These are phyloP conservation scores for Saturnia pavonia DNA, from an alignment of 2,888 invertebrate species.

Conservation along the genomic window DNA sequence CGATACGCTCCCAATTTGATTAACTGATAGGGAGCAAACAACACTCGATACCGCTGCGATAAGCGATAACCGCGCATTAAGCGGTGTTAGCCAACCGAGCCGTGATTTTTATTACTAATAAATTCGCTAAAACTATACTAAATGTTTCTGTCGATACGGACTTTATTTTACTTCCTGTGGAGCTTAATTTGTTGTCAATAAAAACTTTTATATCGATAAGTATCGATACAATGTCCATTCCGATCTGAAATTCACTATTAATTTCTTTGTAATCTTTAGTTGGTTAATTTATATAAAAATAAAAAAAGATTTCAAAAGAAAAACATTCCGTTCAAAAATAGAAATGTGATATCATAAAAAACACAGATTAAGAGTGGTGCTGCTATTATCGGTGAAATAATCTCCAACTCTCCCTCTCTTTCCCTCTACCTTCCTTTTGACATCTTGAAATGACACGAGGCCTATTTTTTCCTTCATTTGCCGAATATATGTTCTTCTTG, in stretches of 20 bases:
- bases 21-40: slow-evolving; percentile 72
- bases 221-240: background rate
- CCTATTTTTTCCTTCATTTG: too few relatives aligned
- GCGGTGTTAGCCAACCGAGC: slow-evolving; percentile 70
- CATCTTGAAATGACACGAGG: too few relatives aligned
- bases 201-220: background rate
- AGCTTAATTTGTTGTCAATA: background rate
- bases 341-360: too few relatives aligned
- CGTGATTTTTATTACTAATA: slow-evolving; percentile 77
- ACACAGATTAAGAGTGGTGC: too few relatives aligned
- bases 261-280: too few relatives aligned
- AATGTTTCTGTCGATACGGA: slow-evolving; percentile 39
- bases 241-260: background rate
- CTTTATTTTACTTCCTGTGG: slow-evolving; percentile 8
- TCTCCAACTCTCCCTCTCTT: too few relatives aligned
- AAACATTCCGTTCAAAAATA: too few relatives aligned
- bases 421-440: too few relatives aligned
- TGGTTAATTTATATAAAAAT: too few relatives aligned
- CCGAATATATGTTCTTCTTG: too few relatives aligned
- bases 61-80: slow-evolving; percentile 72
- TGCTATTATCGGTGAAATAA: too few relatives aligned
- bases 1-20: slow-evolving; percentile 79
- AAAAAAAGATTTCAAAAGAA: too few relatives aligned
- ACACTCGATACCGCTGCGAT: slow-evolving; percentile 75
- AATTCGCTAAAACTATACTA: slow-evolving; percentile 57